These are phyloP conservation scores for Diuraphis noxia DNA, from an alignment of 1,140 invertebrate species.

Conservation along the genomic window DNA sequence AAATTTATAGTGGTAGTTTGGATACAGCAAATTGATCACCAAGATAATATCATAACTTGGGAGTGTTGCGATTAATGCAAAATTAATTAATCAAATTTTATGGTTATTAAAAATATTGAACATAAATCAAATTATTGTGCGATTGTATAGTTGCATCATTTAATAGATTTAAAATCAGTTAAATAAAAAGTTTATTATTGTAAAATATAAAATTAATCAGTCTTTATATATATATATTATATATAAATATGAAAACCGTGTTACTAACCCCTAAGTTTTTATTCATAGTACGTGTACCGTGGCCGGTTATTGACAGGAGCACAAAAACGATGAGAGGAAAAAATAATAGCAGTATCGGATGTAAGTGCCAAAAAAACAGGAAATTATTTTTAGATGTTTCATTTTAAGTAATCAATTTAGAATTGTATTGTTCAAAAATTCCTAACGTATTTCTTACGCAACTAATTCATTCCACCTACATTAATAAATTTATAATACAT, in stretches of 20 bases:
- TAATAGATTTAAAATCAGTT: neutral
- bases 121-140: no score
- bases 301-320: neutral
- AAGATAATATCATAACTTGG: neutral
- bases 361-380: neutral
- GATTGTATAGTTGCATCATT: neutral
- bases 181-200: neutral
- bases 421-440: neutral
- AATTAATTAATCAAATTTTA: neutral
- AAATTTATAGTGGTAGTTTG: neutral
- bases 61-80: neutral
- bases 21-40: neutral
- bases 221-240: no score
- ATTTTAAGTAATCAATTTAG: neutral
- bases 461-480: neutral
- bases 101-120: no score
- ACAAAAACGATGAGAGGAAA: neutral
- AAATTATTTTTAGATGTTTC: neutral
- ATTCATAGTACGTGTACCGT: neutral
- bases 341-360: neutral
- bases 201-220: neutral
- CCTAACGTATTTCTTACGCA: neutral
- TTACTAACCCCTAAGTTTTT: neutral
- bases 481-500: no score
- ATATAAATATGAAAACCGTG: neutral